phyloP scores from a whole-genome alignment of 1,140 invertebrate genomes.

The Apis dorsata region DNA sequence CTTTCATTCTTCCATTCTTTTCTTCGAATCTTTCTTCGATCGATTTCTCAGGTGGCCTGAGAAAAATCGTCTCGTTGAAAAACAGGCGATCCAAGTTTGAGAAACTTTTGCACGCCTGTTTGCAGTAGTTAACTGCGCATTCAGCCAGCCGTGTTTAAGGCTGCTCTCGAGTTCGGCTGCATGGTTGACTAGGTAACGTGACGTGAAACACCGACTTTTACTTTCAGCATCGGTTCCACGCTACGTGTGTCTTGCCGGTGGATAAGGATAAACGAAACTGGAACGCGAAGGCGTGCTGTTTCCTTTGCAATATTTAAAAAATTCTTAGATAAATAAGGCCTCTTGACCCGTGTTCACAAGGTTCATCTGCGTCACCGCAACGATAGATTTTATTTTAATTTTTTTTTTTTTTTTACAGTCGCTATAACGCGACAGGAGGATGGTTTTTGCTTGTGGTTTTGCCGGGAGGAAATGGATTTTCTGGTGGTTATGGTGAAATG shows the following conservation, averaged over 20 bases:
- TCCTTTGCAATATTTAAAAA: constrained; percentile 3
- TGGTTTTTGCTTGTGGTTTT: neutral
- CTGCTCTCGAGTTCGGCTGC: constrained; percentile 39
- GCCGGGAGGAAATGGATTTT: no score
- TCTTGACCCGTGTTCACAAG: neutral
- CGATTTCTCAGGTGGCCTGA: neutral
- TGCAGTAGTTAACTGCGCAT: constrained; percentile 24
- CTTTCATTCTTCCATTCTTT: no score
- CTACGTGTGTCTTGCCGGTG: constrained; percentile 30
- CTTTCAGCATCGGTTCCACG: constrained; percentile 67
- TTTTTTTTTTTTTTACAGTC: neutral
- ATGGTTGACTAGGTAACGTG: constrained; percentile 59
- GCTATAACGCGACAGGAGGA: no score
- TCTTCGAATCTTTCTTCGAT: neutral
- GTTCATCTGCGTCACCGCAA: neutral
- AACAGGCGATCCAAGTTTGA: neutral
- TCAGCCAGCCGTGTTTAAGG: constrained; percentile 17
- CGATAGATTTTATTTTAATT: no score
- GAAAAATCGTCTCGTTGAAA: constrained; percentile 1
- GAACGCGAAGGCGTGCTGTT: constrained; percentile 34
- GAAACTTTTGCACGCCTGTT: constrained; percentile 31
- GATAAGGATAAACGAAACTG: constrained; percentile 56
- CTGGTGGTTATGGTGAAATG: neutral
- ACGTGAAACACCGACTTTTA: constrained; percentile 69
- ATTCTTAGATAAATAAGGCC: neutral